phyloP scores from a whole-genome alignment of 2,888 invertebrate species.

The Diogma glabrata region DNA sequence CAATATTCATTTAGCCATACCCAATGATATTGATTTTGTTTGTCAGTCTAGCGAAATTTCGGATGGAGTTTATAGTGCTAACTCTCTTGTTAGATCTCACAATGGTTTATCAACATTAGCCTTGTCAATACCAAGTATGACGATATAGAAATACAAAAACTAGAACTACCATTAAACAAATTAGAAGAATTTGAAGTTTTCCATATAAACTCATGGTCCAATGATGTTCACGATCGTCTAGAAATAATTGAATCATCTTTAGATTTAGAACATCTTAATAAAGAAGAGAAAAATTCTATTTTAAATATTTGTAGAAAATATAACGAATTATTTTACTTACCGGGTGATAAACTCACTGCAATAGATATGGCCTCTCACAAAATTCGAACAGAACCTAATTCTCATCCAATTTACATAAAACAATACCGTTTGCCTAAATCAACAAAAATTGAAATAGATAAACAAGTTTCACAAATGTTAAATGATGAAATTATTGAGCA shows the following conservation, averaged over 20 bases:
- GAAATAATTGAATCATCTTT: not conserved
- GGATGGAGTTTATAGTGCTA: too few species aligned
- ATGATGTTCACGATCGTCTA: not conserved
- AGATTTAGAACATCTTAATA: not conserved
- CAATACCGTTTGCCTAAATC: too few species aligned
- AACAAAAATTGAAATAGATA: too few species aligned
- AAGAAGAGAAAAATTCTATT: not conserved
- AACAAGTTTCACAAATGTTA: not conserved
- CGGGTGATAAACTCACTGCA: too few species aligned
- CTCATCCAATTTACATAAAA: too few species aligned
- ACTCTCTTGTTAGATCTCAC: not conserved
- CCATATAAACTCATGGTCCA: not conserved
- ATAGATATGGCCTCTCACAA: too few species aligned
- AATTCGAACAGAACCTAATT: too few species aligned
- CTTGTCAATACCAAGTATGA: not conserved
- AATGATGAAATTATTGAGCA: not conserved
- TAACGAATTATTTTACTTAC: not conserved
- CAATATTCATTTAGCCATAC: too few species aligned
- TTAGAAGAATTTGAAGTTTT: not conserved
- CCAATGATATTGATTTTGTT: too few species aligned
- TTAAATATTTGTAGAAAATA: not conserved
- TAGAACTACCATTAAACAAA: slow-evolving; percentile 1
- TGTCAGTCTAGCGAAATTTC: too few species aligned
- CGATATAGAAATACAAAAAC: not conserved
- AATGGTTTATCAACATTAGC: not conserved